phyloP scores from a whole-genome alignment of 2,888 invertebrate species.

The Mythimna impura region DNA sequence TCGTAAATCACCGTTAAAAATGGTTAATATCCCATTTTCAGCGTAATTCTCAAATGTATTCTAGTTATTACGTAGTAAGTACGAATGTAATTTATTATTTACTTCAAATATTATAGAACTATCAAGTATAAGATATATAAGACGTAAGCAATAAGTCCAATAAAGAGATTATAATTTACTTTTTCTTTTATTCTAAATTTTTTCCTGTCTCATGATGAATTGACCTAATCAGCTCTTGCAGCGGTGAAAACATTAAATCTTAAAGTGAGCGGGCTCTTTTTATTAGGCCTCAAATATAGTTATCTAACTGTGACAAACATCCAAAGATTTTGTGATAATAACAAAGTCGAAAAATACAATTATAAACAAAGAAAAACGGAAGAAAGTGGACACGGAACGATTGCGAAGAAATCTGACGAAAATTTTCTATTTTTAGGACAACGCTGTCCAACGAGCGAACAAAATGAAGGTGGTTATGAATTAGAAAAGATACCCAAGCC shows the following conservation, averaged over 20 bases:
- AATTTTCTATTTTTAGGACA: conserved; percentile 88
- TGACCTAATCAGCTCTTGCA: background rate
- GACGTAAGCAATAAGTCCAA: conserved; percentile 46
- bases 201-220: background rate
- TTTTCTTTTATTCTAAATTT: conserved; percentile 14
- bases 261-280: background rate
- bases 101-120: conserved; percentile 26
- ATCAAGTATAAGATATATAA: conserved; percentile 21
- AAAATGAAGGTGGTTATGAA: conserved; percentile 63
- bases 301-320: background rate
- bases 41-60: conserved; percentile 29
- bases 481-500: conserved; percentile 67
- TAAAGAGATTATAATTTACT: conserved; percentile 62
- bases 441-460: conserved; percentile 72
- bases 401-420: conserved; percentile 64
- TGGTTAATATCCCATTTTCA: conserved; percentile 22
- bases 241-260: background rate
- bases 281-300: no score
- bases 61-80: conserved; percentile 43
- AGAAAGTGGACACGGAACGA: conserved; percentile 20
- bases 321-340: background rate
- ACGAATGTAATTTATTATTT: conserved; percentile 59
- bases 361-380: conserved; percentile 9
- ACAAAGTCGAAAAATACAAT: conserved; percentile 8
- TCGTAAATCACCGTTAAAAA: background rate